These are phyloP conservation scores for Pharmacophagus antenor DNA, from an alignment of 2,888 invertebrate species.

Conservation along the genomic window DNA sequence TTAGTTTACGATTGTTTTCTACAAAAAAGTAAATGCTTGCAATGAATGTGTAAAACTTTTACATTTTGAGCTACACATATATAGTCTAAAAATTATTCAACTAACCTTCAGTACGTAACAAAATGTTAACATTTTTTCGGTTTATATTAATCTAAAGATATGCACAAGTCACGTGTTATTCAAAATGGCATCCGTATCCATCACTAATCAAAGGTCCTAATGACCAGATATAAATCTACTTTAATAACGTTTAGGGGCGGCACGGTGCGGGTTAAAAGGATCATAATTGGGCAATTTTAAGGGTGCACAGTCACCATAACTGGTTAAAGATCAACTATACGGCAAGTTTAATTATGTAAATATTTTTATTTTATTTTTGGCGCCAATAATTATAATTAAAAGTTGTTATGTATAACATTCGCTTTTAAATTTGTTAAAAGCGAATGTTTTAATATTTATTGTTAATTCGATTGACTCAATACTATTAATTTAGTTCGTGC, in stretches of 20 bases:
- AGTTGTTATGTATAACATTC: too few species aligned
- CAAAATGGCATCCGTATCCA: slow-evolving; percentile 48
- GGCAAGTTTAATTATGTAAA: slow-evolving; percentile 22
- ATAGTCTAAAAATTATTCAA: too few species aligned
- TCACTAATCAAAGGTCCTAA: slow-evolving; percentile 63
- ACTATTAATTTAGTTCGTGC: too few species aligned
- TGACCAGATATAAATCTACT: slow-evolving; percentile 71
- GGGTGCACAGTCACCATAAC: slow-evolving; percentile 67
- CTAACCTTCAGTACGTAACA: too few species aligned
- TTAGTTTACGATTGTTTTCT: too few species aligned
- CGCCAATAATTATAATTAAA: neutral
- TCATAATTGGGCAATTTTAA: slow-evolving; percentile 71
- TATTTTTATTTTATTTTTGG: slow-evolving; percentile 10
- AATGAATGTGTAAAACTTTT: too few species aligned
- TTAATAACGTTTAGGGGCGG: slow-evolving; percentile 65
- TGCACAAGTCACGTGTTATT: slow-evolving; percentile 34
- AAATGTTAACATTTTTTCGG: slow-evolving; percentile 10
- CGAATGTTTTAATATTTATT: slow-evolving; percentile 1
- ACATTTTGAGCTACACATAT: too few species aligned
- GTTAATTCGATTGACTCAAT: neutral
- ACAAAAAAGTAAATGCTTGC: too few species aligned
- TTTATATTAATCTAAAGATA: slow-evolving; percentile 8
- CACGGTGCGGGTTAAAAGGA: slow-evolving; percentile 57
- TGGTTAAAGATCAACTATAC: slow-evolving; percentile 52
- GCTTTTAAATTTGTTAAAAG: too few species aligned